Base-by-base conservation (phyloP, 2,888 invertebrate species). In the Cryptocheilus praepositus region DNA sequence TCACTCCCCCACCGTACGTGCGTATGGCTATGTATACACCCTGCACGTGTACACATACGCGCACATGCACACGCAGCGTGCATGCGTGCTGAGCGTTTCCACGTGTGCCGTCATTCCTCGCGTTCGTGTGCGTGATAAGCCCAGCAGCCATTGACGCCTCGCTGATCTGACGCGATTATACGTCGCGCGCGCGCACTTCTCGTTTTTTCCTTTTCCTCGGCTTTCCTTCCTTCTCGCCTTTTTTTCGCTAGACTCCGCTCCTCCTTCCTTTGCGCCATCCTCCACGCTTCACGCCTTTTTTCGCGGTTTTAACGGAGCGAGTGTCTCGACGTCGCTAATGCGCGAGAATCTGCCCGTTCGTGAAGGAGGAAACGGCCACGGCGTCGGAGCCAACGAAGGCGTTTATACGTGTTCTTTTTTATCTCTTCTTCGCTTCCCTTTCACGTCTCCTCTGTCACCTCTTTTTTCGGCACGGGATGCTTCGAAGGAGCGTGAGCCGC, bases 141-240 rank as follows among this genome's bases (percentile, higher is more conserved):
- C 79, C 68, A 67, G 67, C 64, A 77, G 78, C 79, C 73, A 81
- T 79, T 77, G 83, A 79, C 81, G 81, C 83, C 82, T 84, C 83
- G 77, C 70, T 83, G 84, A 82, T 83, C 82, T 83, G 82, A 86
- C 84, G 83, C 84, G 86, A 87, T 86, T 86, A 83, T 71, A 70
- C 77, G 76, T 74, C 7, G 36, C 36, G 36, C 36, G 36, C 36
- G 36, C 36, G 36, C 76, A 76, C 80, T 71, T 56, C 68, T 68
- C 71, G 71, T 59, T 76, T 68, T 62, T 54, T 43, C 57, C 45
- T 52, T 16, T 18, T 63, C 49, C 25, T 11, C 21, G 7, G 28
- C 43, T 16, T 28, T 56, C 15, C 64, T 57, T 60, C 73, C 64
- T 53, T 61, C 61, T 19, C 57, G 21, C 64, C 61, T 57, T 54